These are phyloP conservation scores for Anthonomus grandis DNA, from an alignment of 1,140 invertebrate genomes.

Conservation along the genomic window DNA sequence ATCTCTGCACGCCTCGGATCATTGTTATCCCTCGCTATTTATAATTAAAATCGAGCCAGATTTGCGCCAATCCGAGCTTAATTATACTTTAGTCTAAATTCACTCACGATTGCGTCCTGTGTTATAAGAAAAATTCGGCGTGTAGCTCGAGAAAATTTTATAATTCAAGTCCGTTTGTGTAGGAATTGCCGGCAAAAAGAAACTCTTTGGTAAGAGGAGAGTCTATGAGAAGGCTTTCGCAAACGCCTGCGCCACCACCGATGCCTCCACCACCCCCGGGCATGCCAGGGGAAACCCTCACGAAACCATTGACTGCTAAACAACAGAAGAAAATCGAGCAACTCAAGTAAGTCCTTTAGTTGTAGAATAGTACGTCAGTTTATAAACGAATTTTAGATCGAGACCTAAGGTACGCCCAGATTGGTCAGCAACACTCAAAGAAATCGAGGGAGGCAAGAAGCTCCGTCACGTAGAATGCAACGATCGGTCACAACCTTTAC, in stretches of 20 bases:
- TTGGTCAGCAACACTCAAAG: constrained; percentile 87
- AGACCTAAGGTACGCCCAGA: constrained; percentile 78
- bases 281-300: constrained; percentile 48
- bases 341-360: constrained; percentile 40
- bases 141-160: background rate
- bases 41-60: constrained; percentile 11
- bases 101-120: background rate
- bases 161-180: background rate
- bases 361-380: background rate
- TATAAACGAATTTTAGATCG: constrained; percentile 52
- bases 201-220: constrained; percentile 40
- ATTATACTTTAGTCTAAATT: constrained; percentile 1
- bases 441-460: constrained; percentile 75
- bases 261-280: constrained; percentile 69
- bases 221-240: constrained; percentile 45
- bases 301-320: constrained; percentile 50
- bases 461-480: constrained; percentile 79
- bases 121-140: background rate
- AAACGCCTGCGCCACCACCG: constrained; percentile 61
- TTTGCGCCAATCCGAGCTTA: constrained; percentile 7
- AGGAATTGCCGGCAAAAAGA: constrained; percentile 38
- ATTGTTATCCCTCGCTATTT: constrained; percentile 19
- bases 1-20: background rate
- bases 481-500: constrained; percentile 61
- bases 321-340: constrained; percentile 61